Evolutionary conservation across 1,140 invertebrate genomes (phyloP).

Genomic region (Drosophila seguyi): DNA sequence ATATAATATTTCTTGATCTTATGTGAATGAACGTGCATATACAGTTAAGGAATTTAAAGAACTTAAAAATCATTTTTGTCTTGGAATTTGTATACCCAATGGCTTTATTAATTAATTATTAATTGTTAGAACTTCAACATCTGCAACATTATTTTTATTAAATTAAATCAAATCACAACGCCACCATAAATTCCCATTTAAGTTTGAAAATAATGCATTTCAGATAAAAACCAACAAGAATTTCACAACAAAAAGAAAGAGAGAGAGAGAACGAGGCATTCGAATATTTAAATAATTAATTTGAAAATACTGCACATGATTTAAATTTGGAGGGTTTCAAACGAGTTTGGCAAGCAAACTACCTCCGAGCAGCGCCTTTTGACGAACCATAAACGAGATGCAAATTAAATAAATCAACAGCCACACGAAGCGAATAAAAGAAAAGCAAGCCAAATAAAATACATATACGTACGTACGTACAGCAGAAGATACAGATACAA

Average conservation of each 20-base stretch:
- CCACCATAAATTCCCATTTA: constrained; percentile 3
- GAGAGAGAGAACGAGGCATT: constrained; percentile 3
- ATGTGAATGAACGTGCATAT: not conserved
- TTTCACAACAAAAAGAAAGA: constrained; percentile 7
- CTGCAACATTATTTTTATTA: not conserved
- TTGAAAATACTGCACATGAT: constrained; percentile 51
- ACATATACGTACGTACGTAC: too few species aligned
- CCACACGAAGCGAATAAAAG: constrained; percentile 25
- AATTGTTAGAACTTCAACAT: too few species aligned
- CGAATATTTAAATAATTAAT: constrained; percentile 47
- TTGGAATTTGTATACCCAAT: not conserved
- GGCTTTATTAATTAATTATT: not conserved
- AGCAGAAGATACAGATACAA: constrained; percentile 40
- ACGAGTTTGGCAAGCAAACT: constrained; percentile 47
- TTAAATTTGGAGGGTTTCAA: constrained; percentile 42
- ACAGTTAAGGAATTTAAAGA: constrained; percentile 2
- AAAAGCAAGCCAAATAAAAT: constrained; percentile 9
- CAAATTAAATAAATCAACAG: constrained; percentile 60
- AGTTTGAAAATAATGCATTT: constrained; percentile 15
- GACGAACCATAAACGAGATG: constrained; percentile 62
- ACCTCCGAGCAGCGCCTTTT: constrained; percentile 26
- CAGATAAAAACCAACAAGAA: not conserved
- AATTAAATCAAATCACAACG: not conserved
- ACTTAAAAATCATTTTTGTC: too few species aligned
- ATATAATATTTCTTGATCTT: constrained; percentile 58